A percentile compares a stretch with the other conserved stretches of the same genome.
Evolutionary conservation across 2,888 invertebrate genomes (phyloP).

Genomic region (Lepetodrilus schrolli): DNA sequence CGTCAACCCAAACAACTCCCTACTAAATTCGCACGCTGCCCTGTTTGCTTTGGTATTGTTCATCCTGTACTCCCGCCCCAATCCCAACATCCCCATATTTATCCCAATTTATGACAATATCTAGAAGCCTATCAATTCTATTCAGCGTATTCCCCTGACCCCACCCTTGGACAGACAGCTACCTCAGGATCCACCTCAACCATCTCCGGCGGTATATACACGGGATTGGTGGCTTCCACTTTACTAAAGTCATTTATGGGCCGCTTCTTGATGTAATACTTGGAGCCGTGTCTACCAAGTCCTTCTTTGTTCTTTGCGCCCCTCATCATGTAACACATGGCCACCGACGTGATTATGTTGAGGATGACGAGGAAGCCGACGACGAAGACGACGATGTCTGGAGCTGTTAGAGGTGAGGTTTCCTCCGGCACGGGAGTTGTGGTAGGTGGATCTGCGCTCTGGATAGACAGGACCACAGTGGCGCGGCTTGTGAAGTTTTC

Average conservation of each 20-base stretch:
- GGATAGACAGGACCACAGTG: constrained; percentile 44
- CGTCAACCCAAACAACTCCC: too few relatives aligned
- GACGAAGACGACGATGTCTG: constrained; percentile 40
- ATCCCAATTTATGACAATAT: too few relatives aligned
- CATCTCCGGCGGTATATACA: constrained; percentile 11
- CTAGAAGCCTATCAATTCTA: not conserved
- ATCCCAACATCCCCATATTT: too few relatives aligned
- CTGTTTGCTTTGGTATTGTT: too few relatives aligned
- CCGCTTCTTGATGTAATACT: constrained; percentile 37
- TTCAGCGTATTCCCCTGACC: constrained; percentile 7
- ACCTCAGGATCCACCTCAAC: constrained; percentile 9
- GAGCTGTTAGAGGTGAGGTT: constrained; percentile 27
- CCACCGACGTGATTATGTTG: constrained; percentile 35
- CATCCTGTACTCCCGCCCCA: too few relatives aligned
- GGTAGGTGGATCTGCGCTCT: constrained; percentile 3
- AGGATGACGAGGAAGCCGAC: constrained; percentile 39
- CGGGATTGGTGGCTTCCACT: not conserved
- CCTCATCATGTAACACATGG: constrained; percentile 32
- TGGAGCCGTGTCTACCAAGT: constrained; percentile 32
- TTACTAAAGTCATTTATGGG: not conserved
- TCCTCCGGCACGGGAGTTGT: constrained; percentile 32
- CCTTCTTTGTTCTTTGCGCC: constrained; percentile 7
- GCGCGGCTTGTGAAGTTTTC: constrained; percentile 53
- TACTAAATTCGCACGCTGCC: too few relatives aligned
- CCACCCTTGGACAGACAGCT: constrained; percentile 7